Base-by-base conservation (phyloP, 2,797 vertebrate species). In the Columba guinea region DNA sequence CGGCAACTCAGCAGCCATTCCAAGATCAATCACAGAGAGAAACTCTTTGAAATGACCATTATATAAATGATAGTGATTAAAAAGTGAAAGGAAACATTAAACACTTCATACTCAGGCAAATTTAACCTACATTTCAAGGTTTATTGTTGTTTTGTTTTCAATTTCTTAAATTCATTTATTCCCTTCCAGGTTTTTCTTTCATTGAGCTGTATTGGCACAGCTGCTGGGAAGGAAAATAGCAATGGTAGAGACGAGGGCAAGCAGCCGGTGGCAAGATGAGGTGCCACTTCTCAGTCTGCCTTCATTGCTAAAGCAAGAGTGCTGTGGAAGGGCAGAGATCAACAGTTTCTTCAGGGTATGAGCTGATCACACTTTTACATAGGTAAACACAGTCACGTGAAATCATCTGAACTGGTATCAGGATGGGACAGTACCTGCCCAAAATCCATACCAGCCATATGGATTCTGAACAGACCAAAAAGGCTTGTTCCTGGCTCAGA, bases 381-480 rank as follows among this genome's bases (percentile, higher is more conserved):
- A 0, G 34, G 27, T 32, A 44, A 58, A 37, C 55, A 37, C 4
- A 55, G n/a, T 10, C 37, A 34, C 6, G 8, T 19, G 12, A 13
- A 55, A 12, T 55, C 17, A 6, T 41, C 39, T 63, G 60, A 82
- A 59, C 44, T 13, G 7, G 9, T 28, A 35, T 5, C 28, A 65
- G 23, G 32, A 49, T 12, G 10, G n/a, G 23, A 49, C 28, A 59
- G 35, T 19, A 51, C n/a, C 30, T 76, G 14, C 10, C 9, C 35
- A 12, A 83, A 80, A 60, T 6, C 51, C 14, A 1, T 60, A 37
- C 6, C 22, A 67, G 15, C 7, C 10, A 1, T 32, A 34, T 0
- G 0, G 79, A 11, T n/a, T 69, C 18, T 20, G 51, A 64, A n/a
- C 8, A 62, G 35, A 39, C 4, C 11, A 13, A 48, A 84, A 84